A percentile compares a stretch with the other conserved stretches of the same genome.
phyloP scores from a whole-genome alignment of 2,888 invertebrate genomes.

The Caenorhabditis angaria region DNA sequence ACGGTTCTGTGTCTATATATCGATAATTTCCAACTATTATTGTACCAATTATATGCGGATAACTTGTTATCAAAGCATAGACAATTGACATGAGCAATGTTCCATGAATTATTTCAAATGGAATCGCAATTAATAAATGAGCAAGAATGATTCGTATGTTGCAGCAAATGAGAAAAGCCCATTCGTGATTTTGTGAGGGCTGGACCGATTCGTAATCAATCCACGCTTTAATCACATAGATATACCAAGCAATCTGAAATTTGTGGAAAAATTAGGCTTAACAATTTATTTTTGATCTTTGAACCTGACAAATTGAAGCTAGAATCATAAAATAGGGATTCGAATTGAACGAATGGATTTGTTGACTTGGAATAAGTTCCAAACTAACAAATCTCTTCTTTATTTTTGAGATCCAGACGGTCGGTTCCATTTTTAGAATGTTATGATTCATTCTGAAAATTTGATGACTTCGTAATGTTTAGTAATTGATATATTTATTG shows the following conservation, averaged over 20 bases:
- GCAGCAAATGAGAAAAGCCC: no score
- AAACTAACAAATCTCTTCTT: background rate
- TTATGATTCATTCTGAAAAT: no score
- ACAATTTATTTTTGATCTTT: no score
- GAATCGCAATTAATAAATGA: background rate
- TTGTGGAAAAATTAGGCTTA: no score
- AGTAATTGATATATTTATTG: no score
- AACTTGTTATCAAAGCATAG: background rate
- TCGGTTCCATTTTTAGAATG: background rate
- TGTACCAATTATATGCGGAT: background rate
- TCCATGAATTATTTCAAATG: background rate
- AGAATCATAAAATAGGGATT: background rate
- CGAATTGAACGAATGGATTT: background rate
- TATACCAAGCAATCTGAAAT: no score
- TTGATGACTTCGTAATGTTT: no score
- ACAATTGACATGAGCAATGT: background rate
- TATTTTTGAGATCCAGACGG: background rate
- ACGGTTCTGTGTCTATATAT: no score
- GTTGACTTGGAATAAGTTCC: background rate
- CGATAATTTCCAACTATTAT: background rate
- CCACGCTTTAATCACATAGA: no score
- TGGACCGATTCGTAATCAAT: no score
- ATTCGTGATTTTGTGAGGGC: no score
- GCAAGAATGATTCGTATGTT: no score
- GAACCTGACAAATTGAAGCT: background rate